These are phyloP conservation scores for Gambusia yucatana DNA, from an alignment of 2,797 vertebrate species.

Conservation along the genomic window DNA sequence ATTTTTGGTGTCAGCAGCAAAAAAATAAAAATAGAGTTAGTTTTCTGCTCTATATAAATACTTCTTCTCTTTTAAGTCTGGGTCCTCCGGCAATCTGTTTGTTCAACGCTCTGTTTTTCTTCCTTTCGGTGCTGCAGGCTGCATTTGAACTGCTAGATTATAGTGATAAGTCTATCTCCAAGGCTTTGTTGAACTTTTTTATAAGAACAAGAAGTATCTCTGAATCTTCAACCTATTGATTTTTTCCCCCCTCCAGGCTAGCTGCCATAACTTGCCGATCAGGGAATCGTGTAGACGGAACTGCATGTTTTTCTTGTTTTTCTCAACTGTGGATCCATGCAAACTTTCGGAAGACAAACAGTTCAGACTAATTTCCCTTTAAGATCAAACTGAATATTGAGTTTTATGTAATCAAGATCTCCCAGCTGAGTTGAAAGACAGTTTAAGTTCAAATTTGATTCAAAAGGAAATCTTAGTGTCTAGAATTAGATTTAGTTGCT, in stretches of 20 bases:
- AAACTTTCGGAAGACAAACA: conserved; percentile 23
- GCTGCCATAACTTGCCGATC: conserved; percentile 22
- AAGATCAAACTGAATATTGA: background rate
- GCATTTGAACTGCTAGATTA: conserved; percentile 51
- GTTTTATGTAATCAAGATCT: background rate
- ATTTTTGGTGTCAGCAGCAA: conserved; percentile 8
- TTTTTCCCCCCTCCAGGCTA: conserved; percentile 11
- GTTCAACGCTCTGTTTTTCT: conserved; percentile 26
- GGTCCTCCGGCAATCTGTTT: conserved; percentile 24
- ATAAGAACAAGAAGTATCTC: conserved; percentile 23
- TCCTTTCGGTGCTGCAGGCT: conserved; percentile 14
- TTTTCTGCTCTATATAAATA: conserved; percentile 20
- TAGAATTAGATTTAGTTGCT: background rate
- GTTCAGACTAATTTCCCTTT: conserved; percentile 8
- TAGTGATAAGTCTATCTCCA: conserved; percentile 40
- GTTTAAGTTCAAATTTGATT: background rate
- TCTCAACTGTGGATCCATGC: conserved; percentile 8
- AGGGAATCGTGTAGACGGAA: conserved; percentile 2
- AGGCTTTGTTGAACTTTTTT: conserved; percentile 37
- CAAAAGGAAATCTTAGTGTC: background rate
- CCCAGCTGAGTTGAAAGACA: background rate
- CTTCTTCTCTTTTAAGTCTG: background rate
- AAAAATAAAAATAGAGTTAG: conserved; percentile 1
- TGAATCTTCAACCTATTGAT: conserved; percentile 38
- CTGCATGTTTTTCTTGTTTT: background rate